Evolutionary conservation across 2,797 vertebrate genomes (phyloP).

Genomic region (Eulemur albifrons): DNA sequence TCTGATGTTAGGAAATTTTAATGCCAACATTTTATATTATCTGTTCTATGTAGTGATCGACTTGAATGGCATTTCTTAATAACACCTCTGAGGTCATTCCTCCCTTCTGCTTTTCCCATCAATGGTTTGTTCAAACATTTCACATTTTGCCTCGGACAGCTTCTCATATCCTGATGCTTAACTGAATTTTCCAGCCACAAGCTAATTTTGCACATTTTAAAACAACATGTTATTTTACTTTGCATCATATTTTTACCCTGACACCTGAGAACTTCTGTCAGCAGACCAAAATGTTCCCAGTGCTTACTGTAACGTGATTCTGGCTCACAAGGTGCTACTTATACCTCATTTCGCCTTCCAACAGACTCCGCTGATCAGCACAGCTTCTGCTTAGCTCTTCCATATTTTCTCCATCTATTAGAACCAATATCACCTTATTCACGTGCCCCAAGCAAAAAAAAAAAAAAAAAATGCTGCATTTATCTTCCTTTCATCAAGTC

Average conservation of each 20-base stretch:
- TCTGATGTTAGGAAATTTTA: neutral
- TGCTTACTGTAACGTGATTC: neutral
- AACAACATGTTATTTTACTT: constrained; percentile 4
- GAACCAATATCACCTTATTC: neutral
- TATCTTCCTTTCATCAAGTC: constrained; percentile 25
- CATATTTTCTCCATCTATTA: neutral
- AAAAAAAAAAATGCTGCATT: neutral
- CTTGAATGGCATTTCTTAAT: constrained; percentile 10
- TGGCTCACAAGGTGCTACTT: neutral
- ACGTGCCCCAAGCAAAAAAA: neutral
- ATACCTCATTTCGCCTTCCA: neutral
- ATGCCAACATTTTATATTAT: neutral
- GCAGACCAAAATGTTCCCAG: neutral
- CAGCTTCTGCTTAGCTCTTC: neutral
- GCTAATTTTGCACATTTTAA: constrained; percentile 48
- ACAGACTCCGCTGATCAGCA: neutral
- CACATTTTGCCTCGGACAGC: neutral
- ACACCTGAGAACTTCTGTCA: neutral
- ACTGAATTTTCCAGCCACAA: neutral
- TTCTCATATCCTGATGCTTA: neutral
- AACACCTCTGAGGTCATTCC: neutral
- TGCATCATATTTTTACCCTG: neutral
- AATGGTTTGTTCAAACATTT: neutral
- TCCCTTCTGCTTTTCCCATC: neutral
- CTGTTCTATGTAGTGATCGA: neutral